These are phyloP conservation scores for Belonocnema kinseyi DNA, from an alignment of 1,140 invertebrate genomes.

Conservation along the genomic window DNA sequence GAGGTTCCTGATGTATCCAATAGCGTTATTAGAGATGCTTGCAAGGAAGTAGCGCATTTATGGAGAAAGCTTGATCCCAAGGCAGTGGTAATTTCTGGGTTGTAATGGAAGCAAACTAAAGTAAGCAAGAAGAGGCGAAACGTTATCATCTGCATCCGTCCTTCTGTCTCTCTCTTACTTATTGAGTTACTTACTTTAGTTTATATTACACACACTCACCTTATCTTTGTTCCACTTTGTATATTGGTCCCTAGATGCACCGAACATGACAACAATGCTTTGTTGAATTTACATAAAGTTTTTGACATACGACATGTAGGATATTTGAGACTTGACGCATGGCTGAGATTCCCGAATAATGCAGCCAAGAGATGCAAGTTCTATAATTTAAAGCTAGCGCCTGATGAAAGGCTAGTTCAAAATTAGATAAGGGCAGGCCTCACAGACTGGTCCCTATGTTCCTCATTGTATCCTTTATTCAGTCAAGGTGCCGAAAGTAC, in stretches of 20 bases:
- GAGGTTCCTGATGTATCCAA: conserved; percentile 68
- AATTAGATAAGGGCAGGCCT: too few species aligned
- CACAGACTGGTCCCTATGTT: too few species aligned
- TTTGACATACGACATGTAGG: background rate
- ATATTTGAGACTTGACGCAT: background rate
- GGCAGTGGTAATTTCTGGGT: conserved; percentile 66
- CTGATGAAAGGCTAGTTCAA: too few species aligned
- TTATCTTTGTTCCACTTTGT: conserved; percentile 47
- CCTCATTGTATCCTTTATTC: too few species aligned
- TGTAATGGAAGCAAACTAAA: conserved; percentile 64
- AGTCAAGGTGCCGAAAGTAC: too few species aligned
- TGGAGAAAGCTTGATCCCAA: conserved; percentile 66
- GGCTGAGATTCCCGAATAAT: background rate
- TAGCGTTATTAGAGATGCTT: conserved; percentile 68
- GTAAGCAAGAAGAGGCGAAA: conserved; percentile 51
- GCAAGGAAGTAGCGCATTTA: conserved; percentile 64
- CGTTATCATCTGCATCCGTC: conserved; percentile 43
- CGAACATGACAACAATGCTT: conserved; percentile 33
- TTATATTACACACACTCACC: conserved; percentile 39
- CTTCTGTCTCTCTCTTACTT: conserved; percentile 32
- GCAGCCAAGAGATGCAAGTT: background rate
- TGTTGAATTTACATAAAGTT: background rate
- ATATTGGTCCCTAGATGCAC: conserved; percentile 46
- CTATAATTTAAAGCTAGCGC: too few species aligned
- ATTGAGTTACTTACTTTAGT: conserved; percentile 38